Percentiles rank a stretch among this genome's conserved stretches.
phyloP scores from a whole-genome alignment of 92 coral and sea anemone genomes.

The Palythoa heliodiscus region DNA sequence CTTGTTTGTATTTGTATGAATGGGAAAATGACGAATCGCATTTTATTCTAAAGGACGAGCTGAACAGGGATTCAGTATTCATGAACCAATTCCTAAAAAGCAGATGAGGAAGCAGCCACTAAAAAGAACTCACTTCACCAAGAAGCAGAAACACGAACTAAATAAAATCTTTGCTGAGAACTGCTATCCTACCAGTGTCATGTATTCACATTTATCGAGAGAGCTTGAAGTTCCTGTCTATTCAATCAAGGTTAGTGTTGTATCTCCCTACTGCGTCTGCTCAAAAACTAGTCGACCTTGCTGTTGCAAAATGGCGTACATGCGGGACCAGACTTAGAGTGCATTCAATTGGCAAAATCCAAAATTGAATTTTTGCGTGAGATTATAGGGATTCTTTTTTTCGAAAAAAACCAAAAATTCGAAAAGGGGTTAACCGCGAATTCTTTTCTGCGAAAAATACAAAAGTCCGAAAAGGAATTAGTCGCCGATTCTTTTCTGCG shows the following conservation, averaged over 20 bases:
- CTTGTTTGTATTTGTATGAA: neutral
- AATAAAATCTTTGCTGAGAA: conserved; percentile 13
- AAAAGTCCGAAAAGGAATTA: too few species aligned
- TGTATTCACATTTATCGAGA: conserved; percentile 18
- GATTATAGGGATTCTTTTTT: too few species aligned
- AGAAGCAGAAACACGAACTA: neutral
- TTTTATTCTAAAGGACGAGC: neutral
- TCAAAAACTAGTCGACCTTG: too few species aligned
- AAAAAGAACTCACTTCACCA: conserved; percentile 6
- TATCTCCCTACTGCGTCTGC: too few species aligned
- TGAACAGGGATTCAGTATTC: neutral
- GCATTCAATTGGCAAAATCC: too few species aligned
- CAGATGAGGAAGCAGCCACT: neutral
- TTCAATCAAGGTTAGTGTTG: neutral
- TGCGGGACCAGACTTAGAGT: too few species aligned
- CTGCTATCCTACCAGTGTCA: conserved; percentile 11
- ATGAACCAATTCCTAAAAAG: neutral
- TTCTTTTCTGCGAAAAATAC: too few species aligned
- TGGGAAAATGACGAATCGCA: neutral
- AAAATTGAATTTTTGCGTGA: too few species aligned
- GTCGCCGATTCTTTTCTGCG: too few species aligned
- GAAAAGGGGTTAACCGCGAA: too few species aligned
- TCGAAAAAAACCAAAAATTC: too few species aligned
- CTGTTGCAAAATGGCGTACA: too few species aligned
- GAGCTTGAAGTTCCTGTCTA: conserved; percentile 11